Conservation (phyloP, 2,888 invertebrate species). For the Pseudococcus viburni region DNA sequence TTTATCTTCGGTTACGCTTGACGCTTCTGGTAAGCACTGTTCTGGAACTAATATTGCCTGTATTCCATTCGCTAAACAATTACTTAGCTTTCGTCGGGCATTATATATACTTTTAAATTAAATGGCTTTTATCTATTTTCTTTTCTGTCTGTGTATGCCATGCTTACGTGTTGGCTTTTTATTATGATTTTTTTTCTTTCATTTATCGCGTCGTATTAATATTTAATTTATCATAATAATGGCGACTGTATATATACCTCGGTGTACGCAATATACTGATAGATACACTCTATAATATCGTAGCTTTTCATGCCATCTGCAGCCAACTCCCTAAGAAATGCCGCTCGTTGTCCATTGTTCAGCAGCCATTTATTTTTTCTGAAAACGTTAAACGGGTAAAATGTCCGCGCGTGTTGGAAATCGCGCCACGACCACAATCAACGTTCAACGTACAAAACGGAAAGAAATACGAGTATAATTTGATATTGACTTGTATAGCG, state of each 20-base stretch:
- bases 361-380: constrained; percentile 45
- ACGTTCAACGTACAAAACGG: background rate
- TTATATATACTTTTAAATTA: constrained; percentile 66
- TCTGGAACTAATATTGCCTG: constrained; percentile 66
- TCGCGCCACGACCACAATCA: constrained; percentile 19
- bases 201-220: constrained; percentile 65
- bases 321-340: constrained; percentile 21
- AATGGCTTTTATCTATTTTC: constrained; percentile 67
- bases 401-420: constrained; percentile 25
- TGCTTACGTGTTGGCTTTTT: constrained; percentile 59
- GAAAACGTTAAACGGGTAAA: constrained; percentile 44
- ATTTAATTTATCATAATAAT: constrained; percentile 66
- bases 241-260: constrained; percentile 33
- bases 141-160: constrained; percentile 22
- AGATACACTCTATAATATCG: background rate
- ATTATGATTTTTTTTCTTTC: constrained; percentile 58
- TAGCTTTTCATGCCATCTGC: constrained; percentile 35
- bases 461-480: constrained; percentile 21
- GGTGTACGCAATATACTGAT: background rate
- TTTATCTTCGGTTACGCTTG: constrained; percentile 67
- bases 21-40: constrained; percentile 66
- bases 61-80: constrained; percentile 66
- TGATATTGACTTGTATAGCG: background rate
- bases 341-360: constrained; percentile 25
- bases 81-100: constrained; percentile 67